phyloP scores from a whole-genome alignment of 1,140 invertebrate genomes.

The Penaeus japonicus region DNA sequence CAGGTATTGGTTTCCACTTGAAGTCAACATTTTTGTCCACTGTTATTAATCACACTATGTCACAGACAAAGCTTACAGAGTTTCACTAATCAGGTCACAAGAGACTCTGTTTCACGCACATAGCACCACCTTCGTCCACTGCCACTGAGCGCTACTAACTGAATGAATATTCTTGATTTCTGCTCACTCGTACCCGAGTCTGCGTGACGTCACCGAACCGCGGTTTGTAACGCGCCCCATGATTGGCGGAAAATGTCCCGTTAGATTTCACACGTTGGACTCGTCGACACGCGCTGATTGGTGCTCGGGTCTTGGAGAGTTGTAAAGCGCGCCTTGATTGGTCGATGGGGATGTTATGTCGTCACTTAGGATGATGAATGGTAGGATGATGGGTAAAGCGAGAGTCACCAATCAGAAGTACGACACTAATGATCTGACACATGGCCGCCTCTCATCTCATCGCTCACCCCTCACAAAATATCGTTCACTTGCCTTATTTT shows the following conservation, averaged over 20 bases:
- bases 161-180: slow-evolving; percentile 58
- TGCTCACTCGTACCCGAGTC: slow-evolving; percentile 53
- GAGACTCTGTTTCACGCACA: neutral
- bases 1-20: slow-evolving; percentile 57
- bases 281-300: slow-evolving; percentile 45
- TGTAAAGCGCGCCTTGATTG: slow-evolving; percentile 58
- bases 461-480: slow-evolving; percentile 49
- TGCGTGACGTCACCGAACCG: slow-evolving; percentile 47
- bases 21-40: slow-evolving; percentile 54
- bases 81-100: slow-evolving; percentile 12
- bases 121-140: slow-evolving; percentile 37
- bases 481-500: slow-evolving; percentile 43
- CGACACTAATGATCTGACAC: slow-evolving; percentile 60
- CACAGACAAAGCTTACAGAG: slow-evolving; percentile 11
- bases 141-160: slow-evolving; percentile 50
- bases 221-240: slow-evolving; percentile 39
- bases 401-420: slow-evolving; percentile 59
- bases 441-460: slow-evolving; percentile 49
- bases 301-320: slow-evolving; percentile 30
- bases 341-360: slow-evolving; percentile 58
- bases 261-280: slow-evolving; percentile 57
- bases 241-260: slow-evolving; percentile 56
- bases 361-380: slow-evolving; percentile 60
- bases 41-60: slow-evolving; percentile 31
- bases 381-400: slow-evolving; percentile 59